Conservation (phyloP, 2,113 vertebrate species). For the Grammomys surdaster region DNA sequence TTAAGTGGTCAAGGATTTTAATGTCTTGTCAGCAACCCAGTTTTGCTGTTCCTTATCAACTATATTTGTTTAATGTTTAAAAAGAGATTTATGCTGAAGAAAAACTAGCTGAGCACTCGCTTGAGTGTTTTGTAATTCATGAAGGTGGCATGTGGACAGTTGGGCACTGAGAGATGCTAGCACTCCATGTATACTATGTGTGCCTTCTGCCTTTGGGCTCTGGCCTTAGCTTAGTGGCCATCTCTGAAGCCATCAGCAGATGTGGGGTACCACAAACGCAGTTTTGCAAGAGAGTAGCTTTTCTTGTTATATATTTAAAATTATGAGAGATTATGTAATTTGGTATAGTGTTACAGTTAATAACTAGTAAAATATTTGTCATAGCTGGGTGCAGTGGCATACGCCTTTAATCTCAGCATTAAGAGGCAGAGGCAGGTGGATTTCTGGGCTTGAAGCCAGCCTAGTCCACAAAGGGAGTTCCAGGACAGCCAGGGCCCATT, state of each 20-base stretch:
- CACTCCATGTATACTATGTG: fast-evolving
- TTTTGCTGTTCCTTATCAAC: background rate
- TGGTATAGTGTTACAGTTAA: background rate
- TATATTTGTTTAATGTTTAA: constrained; percentile 46
- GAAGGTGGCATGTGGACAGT: background rate
- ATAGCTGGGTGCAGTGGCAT: background rate
- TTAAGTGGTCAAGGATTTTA: background rate
- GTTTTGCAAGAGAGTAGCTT: constrained; percentile 1
- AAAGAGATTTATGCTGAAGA: constrained; percentile 26
- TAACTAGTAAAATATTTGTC: background rate
- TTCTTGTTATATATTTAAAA: constrained; percentile 22
- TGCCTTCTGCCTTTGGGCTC: background rate
- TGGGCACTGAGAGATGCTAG: background rate
- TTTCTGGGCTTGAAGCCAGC: background rate
- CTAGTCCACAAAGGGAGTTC: background rate
- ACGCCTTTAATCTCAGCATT: background rate
- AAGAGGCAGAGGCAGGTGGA: background rate
- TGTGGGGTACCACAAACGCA: background rate
- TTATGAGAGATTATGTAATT: background rate
- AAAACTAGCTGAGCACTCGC: background rate
- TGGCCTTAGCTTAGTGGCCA: background rate
- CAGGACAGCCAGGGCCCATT: background rate
- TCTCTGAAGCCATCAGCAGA: background rate
- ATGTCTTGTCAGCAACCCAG: background rate
- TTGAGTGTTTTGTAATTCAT: background rate